Evolutionary conservation across 2,113 vertebrate species (phyloP).

Genomic region (Rhombomys opimus): DNA sequence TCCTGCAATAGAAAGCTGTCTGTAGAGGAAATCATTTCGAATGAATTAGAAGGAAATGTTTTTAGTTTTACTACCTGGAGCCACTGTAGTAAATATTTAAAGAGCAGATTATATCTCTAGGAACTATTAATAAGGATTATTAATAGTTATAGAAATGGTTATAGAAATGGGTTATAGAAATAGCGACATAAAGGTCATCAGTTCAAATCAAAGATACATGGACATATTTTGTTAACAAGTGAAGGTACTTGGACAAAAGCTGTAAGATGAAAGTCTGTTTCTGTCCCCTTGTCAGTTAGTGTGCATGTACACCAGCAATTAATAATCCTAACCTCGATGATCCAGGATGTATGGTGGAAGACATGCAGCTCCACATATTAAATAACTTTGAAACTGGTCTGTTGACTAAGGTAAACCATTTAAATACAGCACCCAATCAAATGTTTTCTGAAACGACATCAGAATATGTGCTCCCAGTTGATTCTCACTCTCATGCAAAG

Average conservation of each 20-base stretch:
- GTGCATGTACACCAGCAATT: conserved; percentile 37
- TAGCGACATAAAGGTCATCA: conserved; percentile 57
- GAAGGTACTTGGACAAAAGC: conserved; percentile 5
- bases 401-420: conserved; percentile 37
- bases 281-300: neutral
- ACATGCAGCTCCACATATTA: conserved; percentile 25
- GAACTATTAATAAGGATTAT: conserved; percentile 59
- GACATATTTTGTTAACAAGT: conserved; percentile 42
- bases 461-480: conserved; percentile 22
- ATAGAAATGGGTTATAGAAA: conserved; percentile 65
- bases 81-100: conserved; percentile 59
- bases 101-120: conserved; percentile 62
- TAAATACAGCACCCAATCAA: conserved; percentile 64
- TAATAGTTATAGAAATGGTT: conserved; percentile 49
- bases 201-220: conserved; percentile 56
- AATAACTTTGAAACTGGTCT: conserved; percentile 57
- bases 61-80: conserved; percentile 62
- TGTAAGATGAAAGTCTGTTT: neutral
- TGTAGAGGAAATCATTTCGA: neutral
- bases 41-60: conserved; percentile 61
- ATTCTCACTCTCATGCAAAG: conserved; percentile 69
- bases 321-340: conserved; percentile 53
- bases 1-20: conserved; percentile 16
- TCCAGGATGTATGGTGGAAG: neutral
- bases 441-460: conserved; percentile 52